A percentile compares a stretch with the other conserved stretches of the same genome.
Conservation (phyloP, 2,113 vertebrate genomes). For the Heteronetta atricapilla region DNA sequence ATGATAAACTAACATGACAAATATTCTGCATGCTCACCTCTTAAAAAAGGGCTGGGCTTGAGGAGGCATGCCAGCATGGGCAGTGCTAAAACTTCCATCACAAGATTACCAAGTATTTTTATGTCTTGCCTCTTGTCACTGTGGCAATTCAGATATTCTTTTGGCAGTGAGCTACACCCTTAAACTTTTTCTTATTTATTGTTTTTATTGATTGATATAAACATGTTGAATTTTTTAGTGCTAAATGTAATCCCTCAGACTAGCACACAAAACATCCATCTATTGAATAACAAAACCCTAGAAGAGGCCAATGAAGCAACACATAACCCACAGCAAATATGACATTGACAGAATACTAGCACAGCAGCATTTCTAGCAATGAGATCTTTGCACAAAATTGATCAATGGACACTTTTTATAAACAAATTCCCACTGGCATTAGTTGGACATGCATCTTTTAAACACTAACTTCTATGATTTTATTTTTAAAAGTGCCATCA, state of each 20-base stretch:
- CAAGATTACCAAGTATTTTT: background rate
- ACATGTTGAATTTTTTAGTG: background rate
- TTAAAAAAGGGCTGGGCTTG: background rate
- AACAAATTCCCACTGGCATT: background rate
- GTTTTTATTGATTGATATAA: background rate
- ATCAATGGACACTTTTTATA: background rate
- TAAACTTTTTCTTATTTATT: background rate
- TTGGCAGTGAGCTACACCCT: background rate
- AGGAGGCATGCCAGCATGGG: too few species aligned
- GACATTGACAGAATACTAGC: background rate
- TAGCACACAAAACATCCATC: background rate
- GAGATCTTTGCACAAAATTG: background rate
- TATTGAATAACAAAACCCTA: background rate
- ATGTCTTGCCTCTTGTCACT: background rate
- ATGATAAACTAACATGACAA: background rate
- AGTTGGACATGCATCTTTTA: background rate
- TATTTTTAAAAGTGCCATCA: background rate
- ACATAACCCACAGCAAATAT: background rate
- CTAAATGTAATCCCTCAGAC: background rate
- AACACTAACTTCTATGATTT: background rate
- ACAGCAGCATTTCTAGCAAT: background rate
- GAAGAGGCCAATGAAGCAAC: background rate
- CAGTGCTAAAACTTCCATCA: background rate
- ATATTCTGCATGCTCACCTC: background rate
- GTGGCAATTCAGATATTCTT: background rate